Evolutionary conservation across 2,797 vertebrate genomes (phyloP).

Genomic region (Hoplostethus atlanticus): DNA sequence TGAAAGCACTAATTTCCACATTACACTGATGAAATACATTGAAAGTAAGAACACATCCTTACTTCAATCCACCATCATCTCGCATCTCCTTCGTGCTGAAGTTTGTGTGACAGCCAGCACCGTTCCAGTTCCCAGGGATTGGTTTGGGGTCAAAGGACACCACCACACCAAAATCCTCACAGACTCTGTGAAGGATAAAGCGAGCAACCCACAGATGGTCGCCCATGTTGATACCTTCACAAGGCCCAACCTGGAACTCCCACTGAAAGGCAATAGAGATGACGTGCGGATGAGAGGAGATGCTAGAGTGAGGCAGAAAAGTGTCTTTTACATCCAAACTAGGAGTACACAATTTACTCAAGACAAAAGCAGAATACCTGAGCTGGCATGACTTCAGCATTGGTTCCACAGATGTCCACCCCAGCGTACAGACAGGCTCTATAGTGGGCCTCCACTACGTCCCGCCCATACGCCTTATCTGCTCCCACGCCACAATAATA

Average conservation of each 20-base stretch:
- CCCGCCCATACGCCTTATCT: constrained; percentile 94
- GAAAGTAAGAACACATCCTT: constrained; percentile 60
- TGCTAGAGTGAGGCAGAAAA: not conserved
- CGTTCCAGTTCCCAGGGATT: constrained; percentile 98
- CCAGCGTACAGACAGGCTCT: constrained; percentile 95
- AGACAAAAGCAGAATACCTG: constrained; percentile 85
- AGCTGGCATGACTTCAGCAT: constrained; percentile 97
- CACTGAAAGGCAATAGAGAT: constrained; percentile 82
- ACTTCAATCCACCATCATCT: constrained; percentile 94
- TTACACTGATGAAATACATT: fast-evolving
- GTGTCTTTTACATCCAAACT: not conserved
- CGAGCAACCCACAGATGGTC: constrained; percentile 96
- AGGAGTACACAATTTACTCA: not conserved
- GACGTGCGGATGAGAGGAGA: not conserved
- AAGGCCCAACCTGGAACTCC: constrained; percentile 97
- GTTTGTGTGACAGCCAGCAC: constrained; percentile 97
- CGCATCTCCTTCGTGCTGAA: constrained; percentile 96
- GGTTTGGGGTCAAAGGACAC: constrained; percentile 97
- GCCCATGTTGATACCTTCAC: constrained; percentile 94
- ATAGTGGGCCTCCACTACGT: constrained; percentile 95
- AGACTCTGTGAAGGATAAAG: constrained; percentile 96
- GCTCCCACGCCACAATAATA: constrained; percentile 97
- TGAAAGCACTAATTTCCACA: not conserved
- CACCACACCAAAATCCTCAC: constrained; percentile 94
- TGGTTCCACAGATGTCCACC: constrained; percentile 93